Conservation (phyloP, 2,797 vertebrate genomes). For the Sciaenops ocellatus region DNA sequence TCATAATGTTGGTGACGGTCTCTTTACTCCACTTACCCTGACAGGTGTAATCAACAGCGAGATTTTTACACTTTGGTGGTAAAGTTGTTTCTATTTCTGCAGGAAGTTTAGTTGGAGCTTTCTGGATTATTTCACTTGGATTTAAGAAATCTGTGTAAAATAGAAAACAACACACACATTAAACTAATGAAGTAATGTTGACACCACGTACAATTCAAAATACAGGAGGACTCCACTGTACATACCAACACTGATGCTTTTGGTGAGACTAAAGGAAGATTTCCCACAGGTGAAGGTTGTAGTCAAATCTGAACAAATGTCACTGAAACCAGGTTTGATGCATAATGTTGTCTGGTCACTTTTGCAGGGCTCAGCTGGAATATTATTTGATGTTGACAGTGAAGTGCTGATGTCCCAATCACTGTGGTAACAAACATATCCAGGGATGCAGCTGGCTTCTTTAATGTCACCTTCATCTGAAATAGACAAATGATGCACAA, state of each 20-base stretch:
- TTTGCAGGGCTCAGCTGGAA: fast-evolving
- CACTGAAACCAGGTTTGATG: not conserved
- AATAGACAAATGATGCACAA: slow-evolving; percentile 41
- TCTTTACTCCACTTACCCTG: slow-evolving; percentile 37
- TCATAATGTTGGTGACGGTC: not conserved
- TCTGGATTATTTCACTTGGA: fast-evolving
- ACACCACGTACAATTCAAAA: not conserved
- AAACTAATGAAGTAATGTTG: not conserved
- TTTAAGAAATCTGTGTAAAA: slow-evolving; percentile 40
- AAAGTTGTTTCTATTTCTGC: fast-evolving
- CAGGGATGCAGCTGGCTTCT: fast-evolving
- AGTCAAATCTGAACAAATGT: slow-evolving; percentile 45
- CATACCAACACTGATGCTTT: slow-evolving; percentile 34
- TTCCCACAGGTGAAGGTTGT: fast-evolving
- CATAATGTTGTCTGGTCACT: fast-evolving
- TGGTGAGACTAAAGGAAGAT: fast-evolving
- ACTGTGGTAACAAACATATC: slow-evolving; percentile 43
- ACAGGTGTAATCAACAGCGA: slow-evolving; percentile 43
- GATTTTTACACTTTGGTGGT: not conserved
- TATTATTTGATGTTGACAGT: fast-evolving
- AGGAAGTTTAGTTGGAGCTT: fast-evolving
- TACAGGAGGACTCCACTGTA: not conserved
- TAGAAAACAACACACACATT: not conserved
- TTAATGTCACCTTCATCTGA: not conserved
- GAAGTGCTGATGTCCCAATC: slow-evolving; percentile 48